Conservation (phyloP, 2,113 vertebrate genomes). For the Microcebus griseorufus region DNA sequence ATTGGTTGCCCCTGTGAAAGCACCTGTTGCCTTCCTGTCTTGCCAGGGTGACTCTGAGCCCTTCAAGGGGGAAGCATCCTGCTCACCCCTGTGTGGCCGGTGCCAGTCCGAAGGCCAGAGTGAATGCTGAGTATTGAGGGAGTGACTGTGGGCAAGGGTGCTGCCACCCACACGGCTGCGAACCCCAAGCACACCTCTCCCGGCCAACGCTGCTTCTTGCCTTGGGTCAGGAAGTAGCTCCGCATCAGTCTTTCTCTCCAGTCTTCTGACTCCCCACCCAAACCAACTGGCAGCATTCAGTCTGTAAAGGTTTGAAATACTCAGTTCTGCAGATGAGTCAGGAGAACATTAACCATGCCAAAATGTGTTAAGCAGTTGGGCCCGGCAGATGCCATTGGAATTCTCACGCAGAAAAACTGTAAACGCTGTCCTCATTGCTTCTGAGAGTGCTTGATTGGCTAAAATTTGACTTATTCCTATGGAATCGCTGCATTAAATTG, state of each 20-base stretch:
- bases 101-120: background rate
- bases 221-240: background rate
- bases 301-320: background rate
- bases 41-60: background rate
- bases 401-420: background rate
- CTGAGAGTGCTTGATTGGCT: background rate
- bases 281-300: background rate
- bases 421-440: background rate
- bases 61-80: background rate
- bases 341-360: background rate
- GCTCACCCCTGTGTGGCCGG: background rate
- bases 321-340: background rate
- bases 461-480: background rate
- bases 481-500: background rate
- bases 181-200: background rate
- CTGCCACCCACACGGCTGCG: background rate
- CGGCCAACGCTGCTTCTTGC: too few relatives aligned
- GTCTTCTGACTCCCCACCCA: background rate
- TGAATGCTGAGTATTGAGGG: background rate
- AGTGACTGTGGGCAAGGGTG: background rate
- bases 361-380: background rate
- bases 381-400: background rate
- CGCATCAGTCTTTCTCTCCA: background rate
- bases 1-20: background rate
- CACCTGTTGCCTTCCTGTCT: background rate